phyloP scores from a whole-genome alignment of 2,888 invertebrate genomes.

The Sicus ferrugineus region DNA sequence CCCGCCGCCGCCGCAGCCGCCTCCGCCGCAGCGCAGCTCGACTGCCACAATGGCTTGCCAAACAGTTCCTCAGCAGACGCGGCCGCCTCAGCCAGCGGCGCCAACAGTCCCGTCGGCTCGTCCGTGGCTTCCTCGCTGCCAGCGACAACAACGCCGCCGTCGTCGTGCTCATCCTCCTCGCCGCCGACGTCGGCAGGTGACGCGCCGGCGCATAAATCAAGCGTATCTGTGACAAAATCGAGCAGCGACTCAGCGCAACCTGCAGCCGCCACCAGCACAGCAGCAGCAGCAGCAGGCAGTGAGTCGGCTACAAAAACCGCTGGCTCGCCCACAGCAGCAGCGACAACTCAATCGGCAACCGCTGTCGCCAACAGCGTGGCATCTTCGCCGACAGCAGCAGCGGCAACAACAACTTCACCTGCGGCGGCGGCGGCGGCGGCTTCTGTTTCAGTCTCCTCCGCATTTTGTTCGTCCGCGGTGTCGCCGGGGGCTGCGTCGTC shows the following conservation, averaged over 20 bases:
- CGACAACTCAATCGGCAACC: conserved; percentile 35
- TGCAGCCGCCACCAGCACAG: conserved; percentile 47
- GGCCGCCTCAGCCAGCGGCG: conserved; percentile 34
- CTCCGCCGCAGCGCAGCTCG: conserved; percentile 28
- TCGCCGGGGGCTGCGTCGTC: conserved; percentile 31
- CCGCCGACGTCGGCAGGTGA: background rate
- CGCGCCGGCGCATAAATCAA: conserved; percentile 53
- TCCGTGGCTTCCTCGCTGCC: conserved; percentile 23
- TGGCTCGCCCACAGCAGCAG: conserved; percentile 36
- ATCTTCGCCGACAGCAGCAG: conserved; percentile 24
- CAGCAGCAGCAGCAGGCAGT: conserved; percentile 29
- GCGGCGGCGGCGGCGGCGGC: conserved; percentile 13
- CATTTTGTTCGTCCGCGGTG: conserved; percentile 37
- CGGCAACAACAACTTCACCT: conserved; percentile 18
- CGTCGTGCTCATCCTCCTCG: conserved; percentile 21
- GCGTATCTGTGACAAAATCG: conserved; percentile 59
- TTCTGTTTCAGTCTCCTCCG: conserved; percentile 35
- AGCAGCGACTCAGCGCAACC: conserved; percentile 53
- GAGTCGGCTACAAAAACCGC: conserved; percentile 32
- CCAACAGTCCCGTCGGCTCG: conserved; percentile 18
- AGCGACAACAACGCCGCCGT: conserved; percentile 32
- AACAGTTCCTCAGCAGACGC: conserved; percentile 52
- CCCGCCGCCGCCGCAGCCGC: conserved; percentile 32
- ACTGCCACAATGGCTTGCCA: conserved; percentile 14
- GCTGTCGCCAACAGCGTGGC: conserved; percentile 41